Evolutionary conservation across 2,888 invertebrate species (phyloP), one percentile per base, ranked within the genome.

Genomic region (Rhagonycha lutea): DNA sequence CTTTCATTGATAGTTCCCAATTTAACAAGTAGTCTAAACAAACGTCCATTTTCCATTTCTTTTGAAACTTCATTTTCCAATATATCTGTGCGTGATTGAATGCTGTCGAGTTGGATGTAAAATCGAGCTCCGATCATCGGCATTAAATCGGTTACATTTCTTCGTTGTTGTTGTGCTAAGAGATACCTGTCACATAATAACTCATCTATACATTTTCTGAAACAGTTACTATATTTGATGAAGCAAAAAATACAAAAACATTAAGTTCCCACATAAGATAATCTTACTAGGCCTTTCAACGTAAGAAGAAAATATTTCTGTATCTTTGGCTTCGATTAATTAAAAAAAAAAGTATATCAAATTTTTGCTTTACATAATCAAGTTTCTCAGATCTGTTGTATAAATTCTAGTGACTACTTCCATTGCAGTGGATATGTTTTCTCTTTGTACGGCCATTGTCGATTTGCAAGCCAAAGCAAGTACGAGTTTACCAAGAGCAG

Each of bases 71-170:
- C 98, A 80, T 95, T 94, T 84, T 99, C 98, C 81, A 98, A 90
- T 68, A 94, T 92, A 87, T 99, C 99, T 68, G 94, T 94, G 81
- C 96, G 93, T 74, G 95, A 91, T 87, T 97, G 95, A 75, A 96
- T 91, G 7, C 95, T 94, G 88, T 99, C 98, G 86, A 98, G 90
- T 89, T 99, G 98, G 0, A 95, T 96, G 88, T 98, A 99, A 89
- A 98, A 99, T 75, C 98, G 91, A 65, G 98, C 98, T 65, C 96
- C 99, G 83, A 99, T 98, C 98, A 99, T 98, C 28, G 99, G 98
- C 99, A 99, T 99, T 83, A 99, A 92, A 89, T 99, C 98, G 80
- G 96, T 96, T 77, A 99, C 95, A 83, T 94, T 94, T 84, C 95
- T 93, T 82, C 94, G 91, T 79, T 88, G 87, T 83, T 89, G 89